A percentile compares a stretch with the other conserved stretches of the same genome.
Conservation (phyloP, 2,113 vertebrate genomes). For the Cisticola juncidis region DNA sequence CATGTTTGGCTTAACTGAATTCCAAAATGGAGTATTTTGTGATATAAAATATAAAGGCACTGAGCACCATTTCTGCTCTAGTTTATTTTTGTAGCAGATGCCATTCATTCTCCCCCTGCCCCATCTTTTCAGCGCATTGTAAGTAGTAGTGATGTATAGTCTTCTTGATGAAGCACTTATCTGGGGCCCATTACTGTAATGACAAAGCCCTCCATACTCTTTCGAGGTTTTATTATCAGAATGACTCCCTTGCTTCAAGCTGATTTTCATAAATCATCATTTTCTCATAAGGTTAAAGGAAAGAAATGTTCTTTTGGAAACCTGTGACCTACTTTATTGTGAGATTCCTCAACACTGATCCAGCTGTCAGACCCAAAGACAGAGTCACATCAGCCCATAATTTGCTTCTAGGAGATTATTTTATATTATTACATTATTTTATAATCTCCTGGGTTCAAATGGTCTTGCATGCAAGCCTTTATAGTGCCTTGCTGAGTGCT, state of each 20-base stretch:
- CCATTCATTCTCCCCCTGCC: background rate
- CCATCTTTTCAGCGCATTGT: background rate
- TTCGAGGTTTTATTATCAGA: constrained; percentile 44
- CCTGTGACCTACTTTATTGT: constrained; percentile 4
- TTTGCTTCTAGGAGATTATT: constrained; percentile 18
- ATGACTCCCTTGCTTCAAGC: constrained; percentile 12
- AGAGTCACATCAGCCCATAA: background rate
- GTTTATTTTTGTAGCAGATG: constrained; percentile 52
- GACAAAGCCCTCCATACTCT: constrained; percentile 6
- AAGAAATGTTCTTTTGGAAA: background rate
- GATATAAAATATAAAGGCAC: background rate
- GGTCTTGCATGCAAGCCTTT: background rate
- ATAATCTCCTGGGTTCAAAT: background rate
- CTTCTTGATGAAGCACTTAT: constrained; percentile 30
- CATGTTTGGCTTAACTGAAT: background rate
- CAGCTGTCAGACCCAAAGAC: constrained; percentile 8
- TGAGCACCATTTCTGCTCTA: background rate
- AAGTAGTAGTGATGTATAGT: constrained; percentile 10
- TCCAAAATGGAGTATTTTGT: background rate
- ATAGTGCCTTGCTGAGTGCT: background rate
- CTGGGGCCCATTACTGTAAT: constrained; percentile 41
- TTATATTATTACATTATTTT: background rate
- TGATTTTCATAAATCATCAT: constrained; percentile 48
- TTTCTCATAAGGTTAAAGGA: background rate
- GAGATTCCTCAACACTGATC: background rate